A percentile compares a stretch with the other conserved stretches of the same genome.
phyloP scores from a whole-genome alignment of 2,797 vertebrate genomes.

The Carduelis carduelis region DNA sequence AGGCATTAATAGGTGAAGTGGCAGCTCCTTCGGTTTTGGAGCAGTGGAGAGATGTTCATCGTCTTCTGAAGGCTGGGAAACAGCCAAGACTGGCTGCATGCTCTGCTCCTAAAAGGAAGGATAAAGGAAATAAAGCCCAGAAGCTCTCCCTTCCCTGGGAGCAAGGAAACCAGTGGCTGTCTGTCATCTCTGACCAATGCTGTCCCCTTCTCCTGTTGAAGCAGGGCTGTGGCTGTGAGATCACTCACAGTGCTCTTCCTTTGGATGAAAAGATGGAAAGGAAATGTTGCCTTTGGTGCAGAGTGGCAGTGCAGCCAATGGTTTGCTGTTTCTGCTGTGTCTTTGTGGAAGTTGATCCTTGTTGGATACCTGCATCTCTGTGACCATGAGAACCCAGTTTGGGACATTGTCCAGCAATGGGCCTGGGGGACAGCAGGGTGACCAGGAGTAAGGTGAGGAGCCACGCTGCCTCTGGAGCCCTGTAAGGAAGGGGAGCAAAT shows the following conservation, averaged over 20 bases:
- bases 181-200: not conserved
- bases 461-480: not conserved
- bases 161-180: not conserved
- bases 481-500: not conserved
- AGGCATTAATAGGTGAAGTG: conserved; percentile 51
- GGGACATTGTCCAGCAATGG: not conserved
- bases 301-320: not conserved
- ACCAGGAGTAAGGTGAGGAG: not conserved
- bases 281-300: fast-evolving
- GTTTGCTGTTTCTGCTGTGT: not conserved
- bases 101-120: not conserved
- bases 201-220: fast-evolving
- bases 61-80: not conserved
- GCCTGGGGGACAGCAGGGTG: too few species aligned
- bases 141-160: not conserved
- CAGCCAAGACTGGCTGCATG: not conserved
- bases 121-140: not conserved
- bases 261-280: not conserved
- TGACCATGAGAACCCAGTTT: not conserved
- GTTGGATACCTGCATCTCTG: conserved; percentile 21
- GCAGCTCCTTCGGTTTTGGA: conserved; percentile 9
- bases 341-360: not conserved
- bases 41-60: not conserved
- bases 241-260: fast-evolving
- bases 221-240: not conserved